These are phyloP conservation scores for Biston betularia DNA, from an alignment of 2,888 invertebrate species.

Conservation along the genomic window DNA sequence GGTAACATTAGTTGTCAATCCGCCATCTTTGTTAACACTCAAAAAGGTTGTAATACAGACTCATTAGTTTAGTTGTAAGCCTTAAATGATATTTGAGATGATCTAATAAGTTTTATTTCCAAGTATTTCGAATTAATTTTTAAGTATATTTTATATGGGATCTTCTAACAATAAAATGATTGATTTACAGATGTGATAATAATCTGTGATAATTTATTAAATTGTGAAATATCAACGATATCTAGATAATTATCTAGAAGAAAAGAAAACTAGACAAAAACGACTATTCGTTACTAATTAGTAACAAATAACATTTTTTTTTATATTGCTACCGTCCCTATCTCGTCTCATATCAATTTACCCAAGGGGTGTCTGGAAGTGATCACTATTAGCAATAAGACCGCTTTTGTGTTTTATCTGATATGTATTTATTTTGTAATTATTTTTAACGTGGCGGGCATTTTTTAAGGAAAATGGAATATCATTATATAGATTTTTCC, in stretches of 20 bases:
- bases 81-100: too few species aligned
- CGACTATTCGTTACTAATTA: too few species aligned
- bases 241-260: not conserved
- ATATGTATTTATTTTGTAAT: too few species aligned
- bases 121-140: not conserved
- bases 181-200: constrained; percentile 69
- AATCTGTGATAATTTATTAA: constrained; percentile 74
- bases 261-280: not conserved
- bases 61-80: constrained; percentile 2
- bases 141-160: constrained; percentile 46
- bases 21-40: not conserved
- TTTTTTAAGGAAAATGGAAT: too few species aligned
- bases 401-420: too few species aligned
- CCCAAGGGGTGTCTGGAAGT: too few species aligned
- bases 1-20: not conserved
- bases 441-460: too few species aligned
- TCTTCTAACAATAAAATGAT: constrained; percentile 43
- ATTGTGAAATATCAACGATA: constrained; percentile 22
- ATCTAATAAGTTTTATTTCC: constrained; percentile 1
- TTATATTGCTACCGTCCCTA: too few species aligned
- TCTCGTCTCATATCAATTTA: too few species aligned
- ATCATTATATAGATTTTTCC: too few species aligned
- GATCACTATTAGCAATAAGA: too few species aligned
- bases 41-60: not conserved
- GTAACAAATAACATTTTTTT: too few species aligned